Base-by-base conservation (phyloP, 2,888 invertebrate species). In the Andrena hattorfiana region DNA sequence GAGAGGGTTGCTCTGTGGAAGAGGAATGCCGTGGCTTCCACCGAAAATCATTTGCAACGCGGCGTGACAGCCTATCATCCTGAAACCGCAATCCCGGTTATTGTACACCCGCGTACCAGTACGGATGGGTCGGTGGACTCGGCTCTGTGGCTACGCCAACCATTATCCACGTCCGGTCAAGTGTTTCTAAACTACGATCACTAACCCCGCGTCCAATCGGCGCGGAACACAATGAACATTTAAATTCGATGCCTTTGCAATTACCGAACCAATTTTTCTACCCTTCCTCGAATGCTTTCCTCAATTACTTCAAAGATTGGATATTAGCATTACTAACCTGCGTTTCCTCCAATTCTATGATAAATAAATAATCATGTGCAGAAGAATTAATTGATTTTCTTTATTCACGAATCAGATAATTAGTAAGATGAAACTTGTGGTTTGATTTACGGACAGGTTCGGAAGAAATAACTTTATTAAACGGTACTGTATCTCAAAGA, bases 151-250 rank as follows among this genome's bases (percentile, higher is more conserved):
- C 88, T 85, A 83, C 87, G 86, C 86, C 89, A 79, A 87, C 89
- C 86, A 93, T 93, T 93, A 92, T 89, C 90, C 90, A 90, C 92
- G 91, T 93, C 92, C 92, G 92, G 92, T 91, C 89, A 89, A 87
- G 85, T 89, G 89, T 89, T 90, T 89, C 89, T 84, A 88, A 89
- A 88, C 83, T 87, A 81, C 85, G 78, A 85, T 85, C 84, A n/a
- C 76, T 73, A 83, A 78, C 77, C 77, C 72, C 59, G 82, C 60
- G 88, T 83, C 70, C 80, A 80, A 72, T 83, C 72, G 77, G 49
- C 76, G 80, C 64, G 30, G 75, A 82, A 82, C 82, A 68, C 71
- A 76, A 54, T 72, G 20, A 74, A 82, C 77, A 76, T 82, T 83
- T 83, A 83, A 82, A 83, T 83, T 66, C 67, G 56, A 71, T 35